Evolutionary conservation across 2,113 vertebrate species (phyloP), one percentile per base, ranked within the genome.

Genomic region (Silurus meridionalis): DNA sequence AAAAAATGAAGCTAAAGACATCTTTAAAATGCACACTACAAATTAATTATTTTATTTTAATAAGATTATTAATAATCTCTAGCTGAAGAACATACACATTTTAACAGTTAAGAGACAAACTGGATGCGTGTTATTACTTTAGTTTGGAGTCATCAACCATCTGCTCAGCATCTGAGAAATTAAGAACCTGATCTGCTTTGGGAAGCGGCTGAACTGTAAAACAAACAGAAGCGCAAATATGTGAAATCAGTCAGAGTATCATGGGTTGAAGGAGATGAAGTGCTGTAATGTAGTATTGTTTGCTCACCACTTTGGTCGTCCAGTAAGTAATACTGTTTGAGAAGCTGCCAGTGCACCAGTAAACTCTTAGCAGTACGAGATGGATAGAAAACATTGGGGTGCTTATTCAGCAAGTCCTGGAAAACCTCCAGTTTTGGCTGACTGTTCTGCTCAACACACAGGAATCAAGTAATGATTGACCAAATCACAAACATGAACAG

Each of bases 241-340:
- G 25, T 67, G 50, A 19, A 46, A 58, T 84, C 52, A 25, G 53
- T 9, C 57, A 64, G 77, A 64, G 78, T 52, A 60, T 52, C 71
- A 69, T 0, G 72, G 13, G 53, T 50, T 25, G n/a, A 81, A 66
- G 17, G 25, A 13, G 4, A 53, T 74, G 8, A 23, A 63, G 4
- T 6, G 9, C 60, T 78, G 48, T 6, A 19, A 28, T 25, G 4
- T 25, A 71, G 4, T 25, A 71, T 28, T 46, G n/a, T 28, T 67
- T 2, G 89, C 92, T 90, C 92, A 99, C 98, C 97, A 79, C 96
- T 98, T 92, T 99, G 98, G 89, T 99, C 98, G 8, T 97, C 97
- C 86, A 99, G 94, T 61, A 99, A 94, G 93, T 98, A 98, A 90
- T 99, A 98, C 91, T 99, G 98, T 88, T 98, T 99, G 90, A 99